A percentile compares a stretch with the other conserved stretches of the same genome.
Evolutionary conservation across 1,140 invertebrate species (phyloP).

Genomic region (Neodiprion fabricii): DNA sequence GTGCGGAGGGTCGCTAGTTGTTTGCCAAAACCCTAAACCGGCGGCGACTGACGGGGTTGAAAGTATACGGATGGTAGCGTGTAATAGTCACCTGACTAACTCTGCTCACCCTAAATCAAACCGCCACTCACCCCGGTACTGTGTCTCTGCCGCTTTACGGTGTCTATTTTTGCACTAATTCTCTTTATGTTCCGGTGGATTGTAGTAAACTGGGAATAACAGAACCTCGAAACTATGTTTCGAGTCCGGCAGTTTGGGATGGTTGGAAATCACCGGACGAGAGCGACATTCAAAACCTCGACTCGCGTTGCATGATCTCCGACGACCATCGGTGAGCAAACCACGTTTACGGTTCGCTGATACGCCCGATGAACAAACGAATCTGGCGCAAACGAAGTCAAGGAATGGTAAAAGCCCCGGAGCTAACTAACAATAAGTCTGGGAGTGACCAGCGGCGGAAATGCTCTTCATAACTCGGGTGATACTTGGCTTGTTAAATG

Average conservation of each 20-base stretch:
- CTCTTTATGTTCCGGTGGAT: no score
- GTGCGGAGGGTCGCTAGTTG: background rate
- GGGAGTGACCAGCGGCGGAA: slow-evolving; percentile 33
- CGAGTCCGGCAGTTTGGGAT: no score
- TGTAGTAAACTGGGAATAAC: no score
- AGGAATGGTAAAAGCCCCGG: slow-evolving; percentile 9
- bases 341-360: background rate
- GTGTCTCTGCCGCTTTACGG: no score
- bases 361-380: background rate
- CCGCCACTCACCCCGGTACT: background rate
- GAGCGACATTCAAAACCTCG: no score
- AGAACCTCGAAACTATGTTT: no score
- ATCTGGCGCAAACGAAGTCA: slow-evolving; percentile 1
- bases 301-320: background rate
- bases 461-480: slow-evolving; percentile 38
- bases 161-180: no score
- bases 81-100: background rate
- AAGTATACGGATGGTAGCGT: background rate
- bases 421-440: slow-evolving; percentile 8
- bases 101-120: background rate
- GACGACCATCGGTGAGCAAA: background rate
- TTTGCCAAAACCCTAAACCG: background rate
- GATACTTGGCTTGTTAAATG: background rate
- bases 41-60: background rate
- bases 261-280: no score